Base-by-base conservation (phyloP, 1,140 invertebrate species). In the Drosophila prosaltans region DNA sequence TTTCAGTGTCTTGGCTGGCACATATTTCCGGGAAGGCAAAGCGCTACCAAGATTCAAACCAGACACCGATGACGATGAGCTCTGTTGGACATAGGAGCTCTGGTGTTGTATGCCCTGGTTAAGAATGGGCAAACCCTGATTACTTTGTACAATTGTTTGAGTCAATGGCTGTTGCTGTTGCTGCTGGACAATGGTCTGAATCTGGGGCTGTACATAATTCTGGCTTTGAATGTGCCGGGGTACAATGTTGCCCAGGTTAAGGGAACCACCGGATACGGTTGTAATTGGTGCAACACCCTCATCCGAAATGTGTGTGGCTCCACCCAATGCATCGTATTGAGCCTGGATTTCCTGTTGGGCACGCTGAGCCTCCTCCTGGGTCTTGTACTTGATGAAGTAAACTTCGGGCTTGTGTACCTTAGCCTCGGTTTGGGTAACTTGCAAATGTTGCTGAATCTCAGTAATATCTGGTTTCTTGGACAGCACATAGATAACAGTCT, bases 401-500 rank as follows among this genome's bases (percentile, higher is more conserved):
- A 96, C 95, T 92, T 96, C 95, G 8, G 95, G 95, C 92, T 96
- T 96, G 94, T 62, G 95, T 93, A 71, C 77, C 72, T 91, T 91
- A 11, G 74, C 62, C 43, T 91, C 83, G 40, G 73, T 72, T 69
- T 92, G 91, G 32, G 69, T 76, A 26, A 86, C 70, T 45, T 83
- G 78, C 74, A 92, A 70, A 59, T 92, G 90, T 55, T 86, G 85
- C 45, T 92, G 91, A 54, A 92, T 81, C 40, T 92, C 89, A 6
- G 76, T 72, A 11, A 91, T 72, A 26, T 92, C 91, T 68, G 91
- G 84, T 68, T 92, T 97, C 93, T 97, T 97, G 10, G 96, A 95
- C 66, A 97, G 93, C n/a, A 97, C 96, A 91, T 97, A 97, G 75
- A 97, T 96, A 69, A 97, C 94, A 28, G 96, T 97, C 91, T 97